Conservation (phyloP, 2,888 invertebrate species). For the Trissoscelio sp. region DNA sequence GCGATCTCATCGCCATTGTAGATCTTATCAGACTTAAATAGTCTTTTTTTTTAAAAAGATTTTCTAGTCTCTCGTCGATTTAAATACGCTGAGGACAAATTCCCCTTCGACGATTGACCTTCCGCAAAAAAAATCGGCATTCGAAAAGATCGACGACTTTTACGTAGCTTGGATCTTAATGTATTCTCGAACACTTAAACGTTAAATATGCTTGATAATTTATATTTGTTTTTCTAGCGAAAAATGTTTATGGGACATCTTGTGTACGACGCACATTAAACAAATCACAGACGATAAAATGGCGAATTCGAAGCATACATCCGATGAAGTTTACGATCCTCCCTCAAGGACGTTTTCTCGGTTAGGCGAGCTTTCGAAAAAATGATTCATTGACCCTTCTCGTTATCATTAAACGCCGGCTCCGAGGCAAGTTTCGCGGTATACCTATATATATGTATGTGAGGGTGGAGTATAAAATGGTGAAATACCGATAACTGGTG, state of each 20-base stretch:
- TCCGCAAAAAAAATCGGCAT: too few species aligned
- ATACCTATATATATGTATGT: constrained; percentile 17
- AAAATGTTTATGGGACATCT: constrained; percentile 41
- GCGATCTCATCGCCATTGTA: constrained; percentile 26
- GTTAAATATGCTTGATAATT: constrained; percentile 42
- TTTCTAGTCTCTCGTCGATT: constrained; percentile 1
- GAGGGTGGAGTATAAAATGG: constrained; percentile 40
- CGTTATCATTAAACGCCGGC: constrained; percentile 52
- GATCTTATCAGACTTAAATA: constrained; percentile 18
- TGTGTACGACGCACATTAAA: constrained; percentile 35
- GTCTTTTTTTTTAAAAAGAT: too few species aligned
- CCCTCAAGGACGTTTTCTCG: constrained; percentile 57
- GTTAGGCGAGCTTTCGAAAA: constrained; percentile 51
- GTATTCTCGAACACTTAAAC: constrained; percentile 9
- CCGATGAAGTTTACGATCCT: constrained; percentile 56
- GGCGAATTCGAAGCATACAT: constrained; percentile 47
- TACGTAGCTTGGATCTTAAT: constrained; percentile 35
- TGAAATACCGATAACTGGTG: constrained; percentile 38
- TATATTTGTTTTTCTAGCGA: constrained; percentile 21
- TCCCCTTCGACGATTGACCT: too few species aligned
- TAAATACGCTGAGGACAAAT: constrained; percentile 21
- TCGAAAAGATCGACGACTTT: background rate
- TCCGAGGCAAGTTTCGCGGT: constrained; percentile 48
- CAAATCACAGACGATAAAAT: constrained; percentile 57
- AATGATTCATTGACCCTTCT: constrained; percentile 60